A percentile compares a stretch with the other conserved stretches of the same genome.
phyloP scores from a whole-genome alignment of 2,797 vertebrate genomes.

The Oreortyx pictus region DNA sequence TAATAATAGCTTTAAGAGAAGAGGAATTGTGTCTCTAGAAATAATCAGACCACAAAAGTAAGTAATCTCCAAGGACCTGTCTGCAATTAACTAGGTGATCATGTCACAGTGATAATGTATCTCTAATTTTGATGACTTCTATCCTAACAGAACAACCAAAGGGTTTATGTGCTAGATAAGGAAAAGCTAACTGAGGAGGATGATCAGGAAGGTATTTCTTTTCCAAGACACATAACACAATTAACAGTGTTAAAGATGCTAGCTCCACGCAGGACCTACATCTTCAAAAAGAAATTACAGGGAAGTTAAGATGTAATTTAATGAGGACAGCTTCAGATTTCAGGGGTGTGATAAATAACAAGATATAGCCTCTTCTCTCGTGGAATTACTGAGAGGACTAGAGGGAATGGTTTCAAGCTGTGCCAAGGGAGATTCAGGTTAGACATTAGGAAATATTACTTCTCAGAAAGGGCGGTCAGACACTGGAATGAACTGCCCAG shows the following conservation, averaged over 20 bases:
- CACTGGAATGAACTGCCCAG: too few species aligned
- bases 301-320: not conserved
- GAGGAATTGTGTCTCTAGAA: conserved; percentile 15
- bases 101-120: not conserved
- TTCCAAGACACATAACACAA: not conserved
- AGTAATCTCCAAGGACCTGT: not conserved
- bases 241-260: not conserved
- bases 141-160: conserved; percentile 16
- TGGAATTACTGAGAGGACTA: too few species aligned
- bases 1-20: not conserved
- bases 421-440: too few species aligned
- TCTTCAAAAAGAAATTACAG: conserved; percentile 23
- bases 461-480: too few species aligned
- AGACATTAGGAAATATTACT: too few species aligned
- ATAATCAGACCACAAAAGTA: conserved; percentile 35
- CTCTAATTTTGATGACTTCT: conserved; percentile 37
- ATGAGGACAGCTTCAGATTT: not conserved
- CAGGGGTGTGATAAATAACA: not conserved
- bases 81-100: conserved; percentile 45
- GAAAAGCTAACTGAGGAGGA: not conserved
- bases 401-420: too few species aligned
- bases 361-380: too few species aligned
- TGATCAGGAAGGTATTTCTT: not conserved
- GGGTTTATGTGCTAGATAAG: not conserved
- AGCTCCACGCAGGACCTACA: not conserved